Evolutionary conservation across 92 coral and sea anemone species (phyloP).

Genomic region (Palythoa caribaeorum): DNA sequence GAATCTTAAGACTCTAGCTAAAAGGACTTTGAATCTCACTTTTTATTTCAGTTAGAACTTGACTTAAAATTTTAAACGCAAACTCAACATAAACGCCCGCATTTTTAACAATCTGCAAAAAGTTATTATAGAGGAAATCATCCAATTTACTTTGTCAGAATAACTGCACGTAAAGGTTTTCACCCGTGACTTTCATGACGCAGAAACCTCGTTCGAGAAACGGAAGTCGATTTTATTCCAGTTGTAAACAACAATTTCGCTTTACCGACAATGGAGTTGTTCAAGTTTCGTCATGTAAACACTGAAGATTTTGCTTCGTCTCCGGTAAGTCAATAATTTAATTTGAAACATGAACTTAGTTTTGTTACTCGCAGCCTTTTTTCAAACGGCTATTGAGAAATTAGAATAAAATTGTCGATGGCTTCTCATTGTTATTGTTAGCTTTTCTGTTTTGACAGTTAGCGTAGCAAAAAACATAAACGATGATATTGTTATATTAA

Average conservation of each 20-base stretch:
- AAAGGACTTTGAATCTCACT: too few relatives aligned
- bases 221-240: conserved; percentile 7
- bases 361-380: background rate
- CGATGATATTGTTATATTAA: too few relatives aligned
- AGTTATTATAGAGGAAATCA: too few relatives aligned
- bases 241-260: background rate
- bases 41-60: too few relatives aligned
- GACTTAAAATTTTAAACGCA: too few relatives aligned
- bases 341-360: background rate
- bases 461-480: too few relatives aligned
- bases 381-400: background rate
- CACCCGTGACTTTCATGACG: conserved; percentile 18
- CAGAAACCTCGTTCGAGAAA: background rate
- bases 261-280: background rate
- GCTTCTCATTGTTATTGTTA: too few relatives aligned
- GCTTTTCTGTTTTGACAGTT: too few relatives aligned
- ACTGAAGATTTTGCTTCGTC: conserved; percentile 38
- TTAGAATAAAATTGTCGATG: background rate
- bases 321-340: background rate
- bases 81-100: too few relatives aligned
- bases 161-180: background rate
- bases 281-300: conserved; percentile 21
- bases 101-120: too few relatives aligned
- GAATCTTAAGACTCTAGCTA: too few relatives aligned
- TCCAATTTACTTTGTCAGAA: too few relatives aligned